phyloP scores from a whole-genome alignment of 2,797 vertebrate genomes.

The Anabas testudineus region DNA sequence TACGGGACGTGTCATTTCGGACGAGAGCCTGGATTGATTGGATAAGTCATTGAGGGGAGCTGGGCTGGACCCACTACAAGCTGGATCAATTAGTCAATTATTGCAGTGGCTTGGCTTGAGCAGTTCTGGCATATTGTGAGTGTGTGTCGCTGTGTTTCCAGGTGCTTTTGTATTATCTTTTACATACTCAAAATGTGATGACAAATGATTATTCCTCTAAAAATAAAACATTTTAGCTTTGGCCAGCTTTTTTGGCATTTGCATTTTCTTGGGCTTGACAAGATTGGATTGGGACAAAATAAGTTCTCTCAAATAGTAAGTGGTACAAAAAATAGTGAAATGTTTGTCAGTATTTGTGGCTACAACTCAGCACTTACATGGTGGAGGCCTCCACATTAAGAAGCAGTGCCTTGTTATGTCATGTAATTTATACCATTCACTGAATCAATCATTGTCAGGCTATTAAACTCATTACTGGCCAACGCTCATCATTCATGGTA shows the following conservation, averaged over 20 bases:
- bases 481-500: slow-evolving; percentile 56
- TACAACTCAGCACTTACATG: slow-evolving; percentile 22
- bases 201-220: neutral
- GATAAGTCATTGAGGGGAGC: slow-evolving; percentile 72
- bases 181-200: slow-evolving; percentile 1
- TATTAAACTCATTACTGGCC: slow-evolving; percentile 71
- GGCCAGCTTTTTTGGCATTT: no score
- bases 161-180: slow-evolving; percentile 27
- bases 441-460: slow-evolving; percentile 54
- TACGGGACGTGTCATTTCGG: slow-evolving; percentile 85
- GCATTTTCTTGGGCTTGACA: no score
- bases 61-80: slow-evolving; percentile 64
- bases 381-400: slow-evolving; percentile 31
- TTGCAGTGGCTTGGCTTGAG: slow-evolving; percentile 63
- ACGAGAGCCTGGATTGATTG: slow-evolving; percentile 81
- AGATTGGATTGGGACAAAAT: neutral
- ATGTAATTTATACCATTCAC: slow-evolving; percentile 60
- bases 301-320: neutral
- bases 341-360: neutral
- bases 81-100: slow-evolving; percentile 78
- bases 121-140: slow-evolving; percentile 33
- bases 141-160: slow-evolving; percentile 27
- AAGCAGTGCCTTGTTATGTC: slow-evolving; percentile 55
- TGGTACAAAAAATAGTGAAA: neutral
- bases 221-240: neutral